Conservation (phyloP, 2,888 invertebrate species). For the Dynastes tityus region DNA sequence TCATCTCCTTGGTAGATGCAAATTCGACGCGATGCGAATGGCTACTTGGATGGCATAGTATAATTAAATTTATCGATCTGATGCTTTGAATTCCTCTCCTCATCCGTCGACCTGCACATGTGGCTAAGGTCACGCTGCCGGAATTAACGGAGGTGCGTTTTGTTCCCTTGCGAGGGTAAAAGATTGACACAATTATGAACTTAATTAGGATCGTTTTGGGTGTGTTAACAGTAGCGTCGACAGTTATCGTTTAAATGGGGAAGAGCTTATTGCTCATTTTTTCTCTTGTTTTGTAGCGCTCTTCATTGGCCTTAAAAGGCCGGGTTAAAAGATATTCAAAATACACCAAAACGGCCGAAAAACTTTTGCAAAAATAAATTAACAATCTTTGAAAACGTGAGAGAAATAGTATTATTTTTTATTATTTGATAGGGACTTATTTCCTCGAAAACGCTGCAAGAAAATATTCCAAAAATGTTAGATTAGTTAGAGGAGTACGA, state of each 20-base stretch:
- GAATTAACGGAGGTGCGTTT: conserved; percentile 21
- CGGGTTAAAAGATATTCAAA: not conserved
- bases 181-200: conserved; percentile 40
- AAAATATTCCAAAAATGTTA: too few relatives aligned
- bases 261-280: conserved; percentile 21
- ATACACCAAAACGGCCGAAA: not conserved
- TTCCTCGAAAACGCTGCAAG: too few relatives aligned
- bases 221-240: conserved; percentile 1
- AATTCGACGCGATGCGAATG: too few relatives aligned
- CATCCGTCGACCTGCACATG: not conserved
- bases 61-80: conserved; percentile 24
- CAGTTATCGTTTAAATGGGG: not conserved
- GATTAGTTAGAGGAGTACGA: too few relatives aligned
- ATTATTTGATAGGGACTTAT: too few relatives aligned
- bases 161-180: conserved; percentile 28
- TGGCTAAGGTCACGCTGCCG: not conserved
- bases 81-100: conserved; percentile 7
- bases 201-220: conserved; percentile 30
- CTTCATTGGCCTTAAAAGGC: not conserved
- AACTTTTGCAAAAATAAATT: not conserved
- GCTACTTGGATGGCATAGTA: not conserved
- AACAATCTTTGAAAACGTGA: too few relatives aligned
- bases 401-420: too few relatives aligned
- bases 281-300: not conserved
- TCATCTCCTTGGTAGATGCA: too few relatives aligned